Evolutionary conservation across 2,888 invertebrate genomes (phyloP).

Genomic region (Cyclophora punctaria): DNA sequence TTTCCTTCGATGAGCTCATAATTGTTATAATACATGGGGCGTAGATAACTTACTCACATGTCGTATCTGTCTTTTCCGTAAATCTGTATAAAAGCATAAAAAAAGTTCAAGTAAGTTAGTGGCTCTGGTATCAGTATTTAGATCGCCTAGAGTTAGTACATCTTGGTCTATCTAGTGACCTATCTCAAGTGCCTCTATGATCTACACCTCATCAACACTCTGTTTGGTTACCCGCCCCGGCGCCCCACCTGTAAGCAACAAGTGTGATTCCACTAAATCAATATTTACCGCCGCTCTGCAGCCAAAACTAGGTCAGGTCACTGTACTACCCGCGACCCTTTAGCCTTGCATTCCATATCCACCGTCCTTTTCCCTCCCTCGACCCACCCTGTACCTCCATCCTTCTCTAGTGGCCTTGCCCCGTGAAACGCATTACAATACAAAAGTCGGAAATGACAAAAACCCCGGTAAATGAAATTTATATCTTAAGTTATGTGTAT

Average conservation of each 20-base stretch:
- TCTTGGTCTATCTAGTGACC: no score
- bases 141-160: no score
- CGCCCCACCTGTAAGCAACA: slow-evolving; percentile 47
- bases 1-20: no score
- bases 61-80: no score
- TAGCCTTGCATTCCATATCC: slow-evolving; percentile 60
- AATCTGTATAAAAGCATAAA: no score
- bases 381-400: slow-evolving; percentile 25
- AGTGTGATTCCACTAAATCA: slow-evolving; percentile 63
- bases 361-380: slow-evolving; percentile 32
- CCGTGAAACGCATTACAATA: slow-evolving; percentile 50
- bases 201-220: slow-evolving; percentile 14
- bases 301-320: slow-evolving; percentile 67
- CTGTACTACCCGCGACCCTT: slow-evolving; percentile 64
- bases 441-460: slow-evolving; percentile 59
- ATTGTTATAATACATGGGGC: no score
- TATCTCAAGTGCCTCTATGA: no score
- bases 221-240: slow-evolving; percentile 16
- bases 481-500: slow-evolving; percentile 28
- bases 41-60: no score
- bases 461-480: slow-evolving; percentile 43
- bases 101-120: no score
- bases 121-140: no score
- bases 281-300: slow-evolving; percentile 67
- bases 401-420: slow-evolving; percentile 56